Conservation (phyloP, 2,888 invertebrate genomes). For the Idaea straminata region DNA sequence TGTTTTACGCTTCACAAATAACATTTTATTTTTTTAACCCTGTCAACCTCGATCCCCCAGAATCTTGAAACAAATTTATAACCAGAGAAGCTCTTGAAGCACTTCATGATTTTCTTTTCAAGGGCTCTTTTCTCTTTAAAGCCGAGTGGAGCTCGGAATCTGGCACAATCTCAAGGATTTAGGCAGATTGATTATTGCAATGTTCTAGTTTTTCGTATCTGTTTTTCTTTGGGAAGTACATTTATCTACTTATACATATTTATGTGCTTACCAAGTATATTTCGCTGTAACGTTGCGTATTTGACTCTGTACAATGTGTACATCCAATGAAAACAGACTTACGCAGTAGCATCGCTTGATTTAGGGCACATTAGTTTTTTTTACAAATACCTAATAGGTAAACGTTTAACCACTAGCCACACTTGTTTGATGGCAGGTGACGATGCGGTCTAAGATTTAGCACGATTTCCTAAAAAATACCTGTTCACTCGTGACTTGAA, state of each 20-base stretch:
- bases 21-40: constrained; percentile 1
- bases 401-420: too few relatives aligned
- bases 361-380: not conserved
- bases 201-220: not conserved
- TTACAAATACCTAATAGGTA: not conserved
- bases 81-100: not conserved
- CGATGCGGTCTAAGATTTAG: constrained; percentile 4
- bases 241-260: too few relatives aligned
- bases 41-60: not conserved
- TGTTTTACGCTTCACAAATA: not conserved
- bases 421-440: constrained; percentile 4
- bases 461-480: constrained; percentile 24
- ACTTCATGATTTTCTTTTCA: not conserved
- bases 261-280: too few relatives aligned
- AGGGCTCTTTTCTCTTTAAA: constrained; percentile 1
- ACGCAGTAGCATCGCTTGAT: not conserved
- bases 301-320: not conserved
- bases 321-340: not conserved
- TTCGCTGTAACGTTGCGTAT: not conserved
- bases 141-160: not conserved
- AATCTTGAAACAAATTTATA: not conserved
- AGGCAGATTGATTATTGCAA: not conserved
- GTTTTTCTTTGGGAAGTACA: not conserved
- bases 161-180: not conserved
- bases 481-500: too few relatives aligned